Base-by-base conservation (phyloP, 2,888 invertebrate genomes). In the Pandemis heparana region DNA sequence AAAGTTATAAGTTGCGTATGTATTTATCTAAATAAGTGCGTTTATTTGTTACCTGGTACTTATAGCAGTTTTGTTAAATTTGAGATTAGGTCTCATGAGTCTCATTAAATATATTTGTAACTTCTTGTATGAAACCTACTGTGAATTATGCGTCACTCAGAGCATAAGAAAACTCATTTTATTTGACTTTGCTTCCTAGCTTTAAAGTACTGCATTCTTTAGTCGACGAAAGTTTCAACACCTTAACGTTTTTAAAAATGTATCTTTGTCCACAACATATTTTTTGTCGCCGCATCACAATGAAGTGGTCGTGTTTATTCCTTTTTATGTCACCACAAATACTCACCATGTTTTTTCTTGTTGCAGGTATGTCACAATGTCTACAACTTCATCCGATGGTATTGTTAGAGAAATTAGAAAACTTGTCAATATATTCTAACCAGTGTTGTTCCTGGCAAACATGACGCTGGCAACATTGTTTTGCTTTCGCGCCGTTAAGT, bases 331-430 rank as follows among this genome's bases (percentile, higher is more conserved):
- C 69, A 71, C 64, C 61, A 71, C 74, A 64, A 71, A 62, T 56
- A 67, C 71, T 75, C 53, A 76, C 78, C 70, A 71, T 73, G 51
- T n/a, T 76, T 79, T 32, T 75, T 80, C 83, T 82, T 78, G 77
- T 87, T 85, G 56, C 86, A 88, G 88, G 88, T 88, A 88, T 77
- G 84, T 83, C 71, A 74, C 69, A 74, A 73, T 74, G 73, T 74
- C 73, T 74, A 74, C 73, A 74, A 69, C 73, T 74, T 74, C 73
- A 74, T 74, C 69, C 69, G 64, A 67, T 53, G 69, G 73, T 69
- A 69, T 63, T 66, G 67, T 56, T 72, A 48, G 59, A 68, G 53
- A 60, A 59, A 69, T 69, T 74, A 74, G 69, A 74, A 68, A 74
- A 74, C 69, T 56, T 74, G 73, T 69, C 73, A 74, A 74, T 69